These are phyloP conservation scores for Micoletzkya japonica DNA, from an alignment of 2,888 invertebrate genomes.

Conservation along the genomic window DNA sequence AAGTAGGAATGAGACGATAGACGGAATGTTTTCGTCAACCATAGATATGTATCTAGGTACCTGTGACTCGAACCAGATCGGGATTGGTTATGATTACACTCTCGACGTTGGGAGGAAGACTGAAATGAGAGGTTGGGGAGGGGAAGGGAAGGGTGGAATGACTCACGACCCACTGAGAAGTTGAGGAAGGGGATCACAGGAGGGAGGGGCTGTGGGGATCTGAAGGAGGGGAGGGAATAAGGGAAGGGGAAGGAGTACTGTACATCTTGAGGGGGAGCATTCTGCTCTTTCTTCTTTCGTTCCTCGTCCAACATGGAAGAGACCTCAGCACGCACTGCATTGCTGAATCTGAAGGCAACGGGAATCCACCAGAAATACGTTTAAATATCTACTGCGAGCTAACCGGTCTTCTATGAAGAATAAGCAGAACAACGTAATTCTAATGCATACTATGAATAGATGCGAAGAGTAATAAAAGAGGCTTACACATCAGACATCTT, in stretches of 20 bases:
- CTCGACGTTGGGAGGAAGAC: constrained; percentile 19
- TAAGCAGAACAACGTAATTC: background rate
- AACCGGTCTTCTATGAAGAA: background rate
- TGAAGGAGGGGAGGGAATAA: too few species aligned
- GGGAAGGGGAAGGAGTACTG: too few species aligned
- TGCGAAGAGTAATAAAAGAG: background rate
- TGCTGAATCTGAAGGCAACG: background rate
- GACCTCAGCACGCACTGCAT: background rate
- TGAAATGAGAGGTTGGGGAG: too few species aligned
- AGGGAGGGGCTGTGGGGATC: too few species aligned
- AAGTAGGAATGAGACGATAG: too few species aligned
- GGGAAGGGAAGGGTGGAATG: too few species aligned
- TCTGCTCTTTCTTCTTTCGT: constrained; percentile 3
- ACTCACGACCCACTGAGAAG: too few species aligned
- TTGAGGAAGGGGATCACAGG: too few species aligned
- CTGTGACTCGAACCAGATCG: constrained; percentile 10
- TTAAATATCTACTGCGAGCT: too few species aligned
- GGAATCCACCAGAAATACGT: background rate
- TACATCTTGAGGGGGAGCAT: too few species aligned
- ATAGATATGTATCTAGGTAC: too few species aligned
- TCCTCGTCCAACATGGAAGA: constrained; percentile 19
- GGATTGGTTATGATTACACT: constrained; percentile 10
- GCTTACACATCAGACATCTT: constrained; percentile 24
- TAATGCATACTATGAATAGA: background rate
- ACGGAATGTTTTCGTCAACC: too few species aligned